Conservation (phyloP, 2,888 invertebrate species). For the Drosophila niveifrons region DNA sequence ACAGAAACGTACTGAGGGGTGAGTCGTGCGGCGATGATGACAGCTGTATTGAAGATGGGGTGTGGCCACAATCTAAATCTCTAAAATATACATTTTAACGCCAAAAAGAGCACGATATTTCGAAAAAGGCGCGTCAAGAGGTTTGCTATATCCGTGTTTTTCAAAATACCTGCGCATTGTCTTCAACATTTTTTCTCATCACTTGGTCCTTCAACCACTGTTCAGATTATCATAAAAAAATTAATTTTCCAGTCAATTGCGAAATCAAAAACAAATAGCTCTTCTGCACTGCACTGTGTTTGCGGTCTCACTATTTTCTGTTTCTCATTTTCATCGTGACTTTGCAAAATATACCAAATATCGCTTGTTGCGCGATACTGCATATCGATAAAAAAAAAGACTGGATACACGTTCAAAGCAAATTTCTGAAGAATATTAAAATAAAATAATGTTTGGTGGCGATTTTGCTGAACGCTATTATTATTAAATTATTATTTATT, state of each 20-base stretch:
- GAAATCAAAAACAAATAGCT: too few relatives aligned
- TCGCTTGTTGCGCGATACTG: background rate
- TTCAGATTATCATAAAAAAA: too few relatives aligned
- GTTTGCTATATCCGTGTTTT: too few relatives aligned
- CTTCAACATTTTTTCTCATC: too few relatives aligned
- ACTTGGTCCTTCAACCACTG: too few relatives aligned
- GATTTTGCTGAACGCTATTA: background rate
- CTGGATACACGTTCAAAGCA: constrained; percentile 10
- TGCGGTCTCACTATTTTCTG: too few relatives aligned
- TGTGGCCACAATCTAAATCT: background rate
- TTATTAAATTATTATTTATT: background rate
- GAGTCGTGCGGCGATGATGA: constrained; percentile 51
- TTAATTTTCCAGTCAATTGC: too few relatives aligned
- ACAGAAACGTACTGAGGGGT: constrained; percentile 58
- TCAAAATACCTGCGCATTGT: too few relatives aligned
- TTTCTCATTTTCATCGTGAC: background rate
- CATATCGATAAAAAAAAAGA: constrained; percentile 14
- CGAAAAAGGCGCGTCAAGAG: too few relatives aligned
- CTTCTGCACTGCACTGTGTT: too few relatives aligned
- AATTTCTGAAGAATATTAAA: background rate
- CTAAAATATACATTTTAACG: too few relatives aligned
- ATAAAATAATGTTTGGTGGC: background rate
- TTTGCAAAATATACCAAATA: background rate
- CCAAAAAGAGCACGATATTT: too few relatives aligned
- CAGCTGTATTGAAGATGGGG: constrained; percentile 62